Conservation (phyloP, 2,888 invertebrate species). For the Platynereis dumerilii region DNA sequence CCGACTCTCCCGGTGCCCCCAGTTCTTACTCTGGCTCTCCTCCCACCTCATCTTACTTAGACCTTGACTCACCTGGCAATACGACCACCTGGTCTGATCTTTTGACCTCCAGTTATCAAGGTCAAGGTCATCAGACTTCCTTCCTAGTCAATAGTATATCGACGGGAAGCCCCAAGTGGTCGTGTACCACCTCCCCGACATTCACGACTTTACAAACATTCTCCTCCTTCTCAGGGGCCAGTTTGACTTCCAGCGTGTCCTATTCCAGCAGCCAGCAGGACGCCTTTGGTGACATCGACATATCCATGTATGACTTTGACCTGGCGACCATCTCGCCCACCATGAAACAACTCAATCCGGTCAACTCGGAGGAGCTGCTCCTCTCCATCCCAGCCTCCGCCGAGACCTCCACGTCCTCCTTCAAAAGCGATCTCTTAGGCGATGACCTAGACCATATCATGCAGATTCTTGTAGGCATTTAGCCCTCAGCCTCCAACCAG, state of each 20-base stretch:
- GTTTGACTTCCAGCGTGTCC: neutral
- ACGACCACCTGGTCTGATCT: constrained; percentile 1
- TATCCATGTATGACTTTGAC: constrained; percentile 68
- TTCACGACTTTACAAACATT: neutral
- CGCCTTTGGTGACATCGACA: constrained; percentile 66
- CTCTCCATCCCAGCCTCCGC: constrained; percentile 5
- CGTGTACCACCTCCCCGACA: neutral
- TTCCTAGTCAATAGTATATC: constrained; percentile 1
- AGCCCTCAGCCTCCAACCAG: constrained; percentile 7
- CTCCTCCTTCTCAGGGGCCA: neutral
- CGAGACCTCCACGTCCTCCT: constrained; percentile 14
- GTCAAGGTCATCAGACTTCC: constrained; percentile 20
- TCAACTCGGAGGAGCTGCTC: constrained; percentile 63
- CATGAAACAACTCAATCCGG: constrained; percentile 53
- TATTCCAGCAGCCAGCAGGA: constrained; percentile 10
- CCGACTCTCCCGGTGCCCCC: neutral
- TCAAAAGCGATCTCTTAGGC: constrained; percentile 57
- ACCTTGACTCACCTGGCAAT: constrained; percentile 13
- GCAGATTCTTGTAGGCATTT: constrained; percentile 73
- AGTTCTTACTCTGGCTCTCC: constrained; percentile 6
- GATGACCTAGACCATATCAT: constrained; percentile 72
- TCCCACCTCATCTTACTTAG: constrained; percentile 7
- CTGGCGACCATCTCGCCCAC: constrained; percentile 58
- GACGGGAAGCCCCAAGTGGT: neutral
- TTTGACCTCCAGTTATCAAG: constrained; percentile 13